Evolutionary conservation across 2,888 invertebrate species (phyloP), one percentile per base, ranked within the genome.

Genomic region (Cephus sareptanus): DNA sequence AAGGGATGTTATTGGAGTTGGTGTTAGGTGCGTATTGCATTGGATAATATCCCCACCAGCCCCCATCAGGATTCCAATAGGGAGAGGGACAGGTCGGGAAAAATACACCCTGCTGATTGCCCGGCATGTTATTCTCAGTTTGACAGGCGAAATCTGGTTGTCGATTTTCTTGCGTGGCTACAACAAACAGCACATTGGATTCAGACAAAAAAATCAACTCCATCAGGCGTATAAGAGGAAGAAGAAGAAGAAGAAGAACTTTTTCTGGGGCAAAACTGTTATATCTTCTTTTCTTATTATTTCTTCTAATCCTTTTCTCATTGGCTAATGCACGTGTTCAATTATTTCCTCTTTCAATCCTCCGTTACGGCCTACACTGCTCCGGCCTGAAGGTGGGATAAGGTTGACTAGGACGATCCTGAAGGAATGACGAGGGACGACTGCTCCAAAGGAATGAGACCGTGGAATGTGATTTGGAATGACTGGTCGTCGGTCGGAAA

Each of bases 131-230:
- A 90, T 84, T 89, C 86, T 87, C 87, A 80, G 85, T 88, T 87
- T 85, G 87, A 86, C 85, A 87, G 89, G 85, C 85, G 88, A 86
- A 87, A 89, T 86, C 86, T 83, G 75, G 78, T 89, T 88, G 90
- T 85, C 86, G 88, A 89, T 89, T 89, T 87, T 90, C 91, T 86
- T 84, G 88, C 86, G 86, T 88, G 85, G 89, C 91, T 91, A 91
- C 87, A 91, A 91, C 90, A 91, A 89, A 91, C 90, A 90, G 89
- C 90, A 90, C 85, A 90, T 87, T 88, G 85, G 87, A 89, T 89
- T 89, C 90, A 89, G 84, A 89, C 82, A 87, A 84, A 81, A 83
- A 79, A 56, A 56, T 56, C 23, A 56, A 23, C 40, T 56, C 23
- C 40, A 56, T 56, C 40, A 56, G 40, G 40, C 1, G 23, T 23